phyloP scores from a whole-genome alignment of 2,797 vertebrate genomes.

The Kryptopterus vitreolus region DNA sequence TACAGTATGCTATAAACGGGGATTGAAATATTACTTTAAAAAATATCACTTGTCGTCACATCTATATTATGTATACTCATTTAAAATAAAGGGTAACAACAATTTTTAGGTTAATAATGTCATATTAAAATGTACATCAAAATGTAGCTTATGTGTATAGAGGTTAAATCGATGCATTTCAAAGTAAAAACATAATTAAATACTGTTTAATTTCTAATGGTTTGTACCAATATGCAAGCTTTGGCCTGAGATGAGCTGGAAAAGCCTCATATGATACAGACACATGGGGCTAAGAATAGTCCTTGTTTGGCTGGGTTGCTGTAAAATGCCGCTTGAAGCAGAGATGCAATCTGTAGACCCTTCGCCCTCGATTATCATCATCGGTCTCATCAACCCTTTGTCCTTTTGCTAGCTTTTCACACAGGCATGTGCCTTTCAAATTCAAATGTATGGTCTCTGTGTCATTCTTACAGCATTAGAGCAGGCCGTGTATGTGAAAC shows the following conservation, averaged over 20 bases:
- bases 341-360: slow-evolving; percentile 12
- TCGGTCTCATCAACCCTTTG: slow-evolving; percentile 1
- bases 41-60: background rate
- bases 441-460: background rate
- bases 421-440: background rate
- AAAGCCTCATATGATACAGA: slow-evolving; percentile 21
- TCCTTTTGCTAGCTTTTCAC: background rate
- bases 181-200: background rate
- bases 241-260: background rate
- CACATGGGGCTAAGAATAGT: slow-evolving; percentile 37
- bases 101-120: background rate
- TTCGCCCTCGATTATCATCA: slow-evolving; percentile 5
- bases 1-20: background rate
- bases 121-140: too few species aligned
- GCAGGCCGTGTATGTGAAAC: slow-evolving; percentile 17
- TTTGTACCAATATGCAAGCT: slow-evolving; percentile 13
- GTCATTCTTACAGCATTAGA: background rate
- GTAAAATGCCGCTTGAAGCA: slow-evolving; percentile 15
- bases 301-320: slow-evolving; percentile 27
- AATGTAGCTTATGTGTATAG: background rate
- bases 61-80: background rate
- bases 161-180: background rate
- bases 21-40: background rate
- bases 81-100: background rate
- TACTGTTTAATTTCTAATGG: background rate